A percentile compares a stretch with the other conserved stretches of the same genome.
Evolutionary conservation across 1,140 invertebrate genomes (phyloP).

Genomic region (Megalonaias nervosa): DNA sequence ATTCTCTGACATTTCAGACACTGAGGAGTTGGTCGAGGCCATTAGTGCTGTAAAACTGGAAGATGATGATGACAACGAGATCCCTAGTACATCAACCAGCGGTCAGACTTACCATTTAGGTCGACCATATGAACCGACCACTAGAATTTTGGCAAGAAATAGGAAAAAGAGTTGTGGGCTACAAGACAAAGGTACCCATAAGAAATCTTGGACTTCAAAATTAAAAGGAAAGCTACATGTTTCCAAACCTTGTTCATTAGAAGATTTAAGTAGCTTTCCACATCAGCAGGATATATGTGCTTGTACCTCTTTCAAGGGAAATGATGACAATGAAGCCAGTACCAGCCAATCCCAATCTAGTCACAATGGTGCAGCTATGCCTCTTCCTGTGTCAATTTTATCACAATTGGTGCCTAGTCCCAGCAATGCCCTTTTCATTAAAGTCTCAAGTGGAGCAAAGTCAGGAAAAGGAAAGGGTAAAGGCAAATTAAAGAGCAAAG

Average conservation of each 20-base stretch:
- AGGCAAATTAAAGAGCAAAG: conserved; percentile 4
- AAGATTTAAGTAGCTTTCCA: conserved; percentile 17
- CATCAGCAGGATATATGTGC: conserved; percentile 27
- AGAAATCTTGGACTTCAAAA: conserved; percentile 60
- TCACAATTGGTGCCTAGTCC: conserved; percentile 13
- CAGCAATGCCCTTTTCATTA: background rate
- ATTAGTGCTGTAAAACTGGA: conserved; percentile 7
- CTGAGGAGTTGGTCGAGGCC: conserved; percentile 38
- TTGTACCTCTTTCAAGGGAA: conserved; percentile 37
- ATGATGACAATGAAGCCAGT: conserved; percentile 7
- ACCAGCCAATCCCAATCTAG: conserved; percentile 9
- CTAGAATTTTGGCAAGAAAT: conserved; percentile 22
- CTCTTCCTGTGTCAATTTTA: conserved; percentile 4
- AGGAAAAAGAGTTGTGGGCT: conserved; percentile 28
- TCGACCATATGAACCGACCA: background rate
- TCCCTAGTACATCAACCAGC: background rate
- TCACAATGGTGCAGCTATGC: background rate
- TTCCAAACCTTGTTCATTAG: conserved; percentile 29
- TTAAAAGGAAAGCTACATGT: conserved; percentile 46
- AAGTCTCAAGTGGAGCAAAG: background rate
- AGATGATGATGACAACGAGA: background rate
- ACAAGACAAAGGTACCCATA: conserved; percentile 27
- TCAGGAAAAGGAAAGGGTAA: background rate
- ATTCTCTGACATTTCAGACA: conserved; percentile 44
- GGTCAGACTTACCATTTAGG: background rate